phyloP scores from a whole-genome alignment of 2,797 vertebrate genomes.

The Peromyscus melanophrys region DNA sequence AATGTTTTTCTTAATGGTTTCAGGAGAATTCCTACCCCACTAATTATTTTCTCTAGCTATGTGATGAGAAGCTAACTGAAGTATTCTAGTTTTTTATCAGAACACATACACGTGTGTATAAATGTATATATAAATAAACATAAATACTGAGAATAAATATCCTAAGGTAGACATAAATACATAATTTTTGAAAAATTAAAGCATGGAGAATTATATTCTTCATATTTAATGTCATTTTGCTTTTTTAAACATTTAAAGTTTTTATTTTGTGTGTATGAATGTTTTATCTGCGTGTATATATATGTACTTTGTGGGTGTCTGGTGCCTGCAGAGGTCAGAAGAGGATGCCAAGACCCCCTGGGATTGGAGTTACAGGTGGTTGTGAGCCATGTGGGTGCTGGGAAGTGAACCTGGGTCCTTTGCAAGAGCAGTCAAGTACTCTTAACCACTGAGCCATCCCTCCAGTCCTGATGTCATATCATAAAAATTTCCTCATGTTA shows the following conservation, averaged over 20 bases:
- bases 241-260: neutral
- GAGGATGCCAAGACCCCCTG: neutral
- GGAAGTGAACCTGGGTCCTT: neutral
- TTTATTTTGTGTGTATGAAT: neutral
- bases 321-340: neutral
- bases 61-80: constrained; percentile 6
- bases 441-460: neutral
- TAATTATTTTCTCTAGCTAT: constrained; percentile 6
- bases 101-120: neutral
- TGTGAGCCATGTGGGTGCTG: neutral
- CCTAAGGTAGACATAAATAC: neutral
- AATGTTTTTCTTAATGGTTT: neutral
- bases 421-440: neutral
- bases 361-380: neutral
- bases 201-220: neutral
- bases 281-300: neutral
- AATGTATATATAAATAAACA: neutral
- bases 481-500: neutral
- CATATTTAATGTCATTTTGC: neutral
- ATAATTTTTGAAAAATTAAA: constrained; percentile 15
- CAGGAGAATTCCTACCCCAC: neutral
- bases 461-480: neutral
- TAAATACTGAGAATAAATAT: constrained; percentile 13
- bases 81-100: neutral
- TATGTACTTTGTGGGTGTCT: neutral